Evolutionary conservation across 2,888 invertebrate species (phyloP), one percentile per base, ranked within the genome.

Genomic region (Agonopterix subpropinquella): DNA sequence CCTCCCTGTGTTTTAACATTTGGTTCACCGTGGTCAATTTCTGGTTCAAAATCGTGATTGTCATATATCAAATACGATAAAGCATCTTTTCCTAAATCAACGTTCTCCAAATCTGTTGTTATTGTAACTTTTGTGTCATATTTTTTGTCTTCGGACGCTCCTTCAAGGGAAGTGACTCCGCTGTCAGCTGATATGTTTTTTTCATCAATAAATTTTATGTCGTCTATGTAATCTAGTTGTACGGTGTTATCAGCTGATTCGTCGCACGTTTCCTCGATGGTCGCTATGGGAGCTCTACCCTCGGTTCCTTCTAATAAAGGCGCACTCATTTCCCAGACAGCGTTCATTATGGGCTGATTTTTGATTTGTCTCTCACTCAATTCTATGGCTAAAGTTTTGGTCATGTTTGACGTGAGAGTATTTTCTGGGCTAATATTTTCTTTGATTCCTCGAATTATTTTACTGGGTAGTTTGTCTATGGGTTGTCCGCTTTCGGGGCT

Each of bases 371-470:
- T 64, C 9, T 82, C 77, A 1, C 62, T 67, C 45, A 88, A 49
- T 53, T 88, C 88, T 39, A 73, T 65, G 0, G 77, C 82, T 47
- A 88, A 53, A 0, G 84, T 75, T 61, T 79, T 79, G 0, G 83
- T 80, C 73, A 82, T 81, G 46, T 80, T 85, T 0, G 85, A 79
- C 0, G 84, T 89, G 8, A 89, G 53, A 1, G 91, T 91, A 48
- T 91, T 91, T 57, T 91, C 91, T 0, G 91, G 91, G 50, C 91
- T 91, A 1, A 91, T 91, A 59, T 91, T 91, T 61, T 91, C 91
- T 70, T 91, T 91, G 10, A 91, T 90, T 4, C 90, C 90, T 58
- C 89, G 69, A 46, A 91, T 90, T 4, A 91, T 75, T 65, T 90
- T 90, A 46, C 79, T 85, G 0, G 91, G 90, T 49, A 91, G 74